Evolutionary conservation across 1,140 invertebrate genomes (phyloP).

Genomic region (Whitmania pigra): DNA sequence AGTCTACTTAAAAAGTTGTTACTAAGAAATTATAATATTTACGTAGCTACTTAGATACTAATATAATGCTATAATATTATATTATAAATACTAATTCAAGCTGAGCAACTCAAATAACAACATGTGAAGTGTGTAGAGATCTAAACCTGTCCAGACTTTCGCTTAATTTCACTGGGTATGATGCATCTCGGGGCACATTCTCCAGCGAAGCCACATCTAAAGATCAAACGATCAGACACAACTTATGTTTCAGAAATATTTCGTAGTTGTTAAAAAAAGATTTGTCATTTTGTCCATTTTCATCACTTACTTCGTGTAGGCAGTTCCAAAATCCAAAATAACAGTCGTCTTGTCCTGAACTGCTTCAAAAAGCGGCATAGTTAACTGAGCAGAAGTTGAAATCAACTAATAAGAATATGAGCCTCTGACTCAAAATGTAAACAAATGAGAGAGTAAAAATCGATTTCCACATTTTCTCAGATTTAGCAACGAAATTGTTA

Average conservation of each 20-base stretch:
- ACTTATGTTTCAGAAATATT: conserved; percentile 4
- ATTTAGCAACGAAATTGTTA: no score
- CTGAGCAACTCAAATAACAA: neutral
- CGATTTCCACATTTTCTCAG: no score
- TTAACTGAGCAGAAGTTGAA: neutral
- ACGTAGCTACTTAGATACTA: neutral
- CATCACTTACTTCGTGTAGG: conserved; percentile 76
- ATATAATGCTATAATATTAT: no score
- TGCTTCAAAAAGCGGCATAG: neutral
- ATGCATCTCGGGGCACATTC: conserved; percentile 75
- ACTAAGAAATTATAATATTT: no score
- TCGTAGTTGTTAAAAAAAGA: neutral
- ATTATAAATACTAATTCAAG: no score
- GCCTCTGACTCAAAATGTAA: no score
- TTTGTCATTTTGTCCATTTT: conserved; percentile 8
- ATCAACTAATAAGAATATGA: no score
- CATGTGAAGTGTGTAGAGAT: neutral
- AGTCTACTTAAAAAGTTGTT: no score
- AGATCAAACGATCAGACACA: conserved; percentile 23
- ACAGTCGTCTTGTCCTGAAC: conserved; percentile 65
- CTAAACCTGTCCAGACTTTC: conserved; percentile 48
- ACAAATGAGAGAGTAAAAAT: no score
- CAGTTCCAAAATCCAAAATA: conserved; percentile 75
- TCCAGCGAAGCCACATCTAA: conserved; percentile 76
- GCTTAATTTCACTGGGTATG: conserved; percentile 62